These are phyloP conservation scores for Holothuria leucospilota DNA, from an alignment of 53 echinoderm and acorn worm species.

Conservation along the genomic window DNA sequence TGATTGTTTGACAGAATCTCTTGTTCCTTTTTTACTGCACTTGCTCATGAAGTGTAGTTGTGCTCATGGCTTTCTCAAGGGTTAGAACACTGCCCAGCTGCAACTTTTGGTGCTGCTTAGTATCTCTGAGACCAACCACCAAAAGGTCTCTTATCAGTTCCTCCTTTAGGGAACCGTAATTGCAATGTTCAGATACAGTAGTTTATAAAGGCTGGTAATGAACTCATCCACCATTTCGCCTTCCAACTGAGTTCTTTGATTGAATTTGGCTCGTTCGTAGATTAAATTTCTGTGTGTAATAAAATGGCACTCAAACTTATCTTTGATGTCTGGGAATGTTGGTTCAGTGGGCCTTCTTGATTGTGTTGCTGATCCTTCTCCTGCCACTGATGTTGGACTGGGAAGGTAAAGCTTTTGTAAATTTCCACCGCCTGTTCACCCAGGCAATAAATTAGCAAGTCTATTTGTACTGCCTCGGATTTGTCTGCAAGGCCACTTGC, in stretches of 20 bases:
- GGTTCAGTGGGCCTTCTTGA: neutral
- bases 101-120: conserved; percentile 5
- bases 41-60: neutral
- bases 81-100: neutral
- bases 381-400: neutral
- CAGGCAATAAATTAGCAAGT: conserved; percentile 55
- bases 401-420: conserved; percentile 23
- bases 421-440: conserved; percentile 40
- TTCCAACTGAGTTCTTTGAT: conserved; percentile 57
- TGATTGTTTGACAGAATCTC: neutral
- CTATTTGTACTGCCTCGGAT: conserved; percentile 55
- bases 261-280: conserved; percentile 50
- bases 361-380: neutral
- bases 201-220: conserved; percentile 66
- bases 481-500: conserved; percentile 62
- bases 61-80: neutral
- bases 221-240: conserved; percentile 72
- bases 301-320: conserved; percentile 41
- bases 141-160: conserved; percentile 65
- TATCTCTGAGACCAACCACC: conserved; percentile 38
- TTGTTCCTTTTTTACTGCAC: conserved; percentile 14
- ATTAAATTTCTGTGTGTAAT: conserved; percentile 9
- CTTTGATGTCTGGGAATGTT: neutral
- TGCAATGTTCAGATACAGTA: conserved; percentile 69
- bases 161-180: conserved; percentile 62